Evolutionary conservation across 2,797 vertebrate species (phyloP), one percentile per base, ranked within the genome.

Genomic region (Melanogrammus aeglefinus): DNA sequence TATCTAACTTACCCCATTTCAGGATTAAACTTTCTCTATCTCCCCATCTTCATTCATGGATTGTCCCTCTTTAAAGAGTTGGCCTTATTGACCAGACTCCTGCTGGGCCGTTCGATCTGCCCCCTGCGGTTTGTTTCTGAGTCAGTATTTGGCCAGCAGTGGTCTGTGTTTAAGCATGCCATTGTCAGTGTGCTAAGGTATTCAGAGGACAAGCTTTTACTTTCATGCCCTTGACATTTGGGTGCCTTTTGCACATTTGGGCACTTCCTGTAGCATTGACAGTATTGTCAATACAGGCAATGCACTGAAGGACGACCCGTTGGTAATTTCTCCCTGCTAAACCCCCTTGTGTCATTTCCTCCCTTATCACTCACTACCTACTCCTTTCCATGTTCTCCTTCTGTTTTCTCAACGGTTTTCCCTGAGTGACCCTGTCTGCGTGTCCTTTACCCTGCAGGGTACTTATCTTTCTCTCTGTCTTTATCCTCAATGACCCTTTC

Each of bases 401-500:
- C 44, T 16, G 51, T 6, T 57, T 18, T 21, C 14, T 57, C 51
- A 57, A 57, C 18, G 51, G 16, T 57, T 57, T 57, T 4, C 51
- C 51, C 51, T 21, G 51, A 57, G 5, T 21, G 51, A 57, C 51
- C 51, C 51, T 16, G 51, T 57, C 51, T 21, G 51, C 51, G 4
- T 57, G 51, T 57, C 51, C 12, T 47, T 47, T 18, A 47, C 44
- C 44, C 44, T 47, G 44, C 13, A 47, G 13, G 13, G 18, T 2
- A 47, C 44, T 47, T 57, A 21, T 21, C 51, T 57, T 16, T 57
- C 51, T 36, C 72, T 76, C 47, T 13, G 18, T 51, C 81, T 8
- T 76, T 33, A 81, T 36, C 81, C 79, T 71, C 75, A 51, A 27
- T 51, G 63, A 75, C 75, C 74, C 7, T 47, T 14, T 16, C 44